Base-by-base conservation (phyloP, 1,140 invertebrate genomes). In the Drosophila subobscura region DNA sequence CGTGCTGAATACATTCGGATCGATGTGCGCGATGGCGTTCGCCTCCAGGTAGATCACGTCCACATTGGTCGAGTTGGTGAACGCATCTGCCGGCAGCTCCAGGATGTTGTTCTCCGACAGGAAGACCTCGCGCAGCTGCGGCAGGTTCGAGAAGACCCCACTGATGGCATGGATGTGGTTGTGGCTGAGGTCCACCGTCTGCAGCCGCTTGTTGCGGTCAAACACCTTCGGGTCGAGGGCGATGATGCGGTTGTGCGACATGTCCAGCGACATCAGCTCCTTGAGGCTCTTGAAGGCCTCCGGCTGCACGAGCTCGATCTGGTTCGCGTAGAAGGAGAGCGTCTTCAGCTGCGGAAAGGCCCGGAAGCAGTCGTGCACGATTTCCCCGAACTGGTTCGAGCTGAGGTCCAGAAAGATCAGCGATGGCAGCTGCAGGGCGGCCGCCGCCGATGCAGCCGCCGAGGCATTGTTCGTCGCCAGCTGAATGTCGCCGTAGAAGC, bases 81-180 rank as follows among this genome's bases (percentile, higher is more conserved):
- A 98, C 8, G 96, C 95, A 66, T 97, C 95, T 4, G 94, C 93
- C 0, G 95, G 94, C 68, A 98, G 93, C 91, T 97, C 96, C 1
- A 97, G 91, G 49, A 98, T 96, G 90, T 98, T 98, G 88, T 98
- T 98, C 90, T 97, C 96, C 1, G 96, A 95, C n/a, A 98, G 92
- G 90, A 97, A 97, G 20, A 98, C 92, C 84, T 96, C 96, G 40
- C 95, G 93, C 2, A 98, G 92, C 59, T 97, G 94, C 0, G 94
- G 94, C 49, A 98, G 91, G 79, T 95, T 94, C 12, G 95, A 93
- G 90, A 98, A 98, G 1, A 97, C 93, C 0, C 96, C 96, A 29
- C 94, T 93, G 2, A 98, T 95, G 59, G 95, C 94, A 90, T 98
- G 97, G 12, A 98, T 93, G 84, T 98, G 97, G 92, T 98, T 98